Evolutionary conservation across 1,140 invertebrate species (phyloP).

Genomic region (Heliconius hermathena): DNA sequence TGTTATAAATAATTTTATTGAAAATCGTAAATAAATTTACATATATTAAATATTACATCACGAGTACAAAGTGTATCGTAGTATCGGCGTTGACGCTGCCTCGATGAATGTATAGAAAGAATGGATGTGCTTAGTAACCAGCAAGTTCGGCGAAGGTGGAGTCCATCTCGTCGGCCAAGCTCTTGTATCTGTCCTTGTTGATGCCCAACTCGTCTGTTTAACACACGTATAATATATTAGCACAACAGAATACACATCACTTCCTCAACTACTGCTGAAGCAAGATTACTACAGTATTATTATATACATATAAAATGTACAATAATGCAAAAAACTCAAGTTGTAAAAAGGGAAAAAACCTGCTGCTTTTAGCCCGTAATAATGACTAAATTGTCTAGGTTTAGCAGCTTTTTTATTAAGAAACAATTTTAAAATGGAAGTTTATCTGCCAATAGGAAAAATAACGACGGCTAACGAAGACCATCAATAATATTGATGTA

Average conservation of each 20-base stretch:
- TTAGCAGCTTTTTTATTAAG: neutral
- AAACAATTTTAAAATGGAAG: neutral
- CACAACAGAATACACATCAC: neutral
- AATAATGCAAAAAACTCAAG: neutral
- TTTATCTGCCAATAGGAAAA: neutral
- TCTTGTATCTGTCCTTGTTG: constrained; percentile 99
- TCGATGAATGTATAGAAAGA: constrained; percentile 45
- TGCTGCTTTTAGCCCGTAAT: neutral
- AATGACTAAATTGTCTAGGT: neutral
- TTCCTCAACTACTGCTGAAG: neutral
- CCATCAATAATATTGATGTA: constrained; percentile 8
- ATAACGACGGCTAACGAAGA: neutral
- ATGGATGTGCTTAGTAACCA: constrained; percentile 85
- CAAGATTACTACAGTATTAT: neutral
- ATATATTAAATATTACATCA: constrained; percentile 82
- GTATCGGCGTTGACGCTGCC: constrained; percentile 47
- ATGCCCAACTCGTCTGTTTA: constrained; percentile 96
- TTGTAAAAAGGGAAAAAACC: neutral
- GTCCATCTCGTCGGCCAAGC: constrained; percentile 97
- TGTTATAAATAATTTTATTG: constrained; percentile 81
- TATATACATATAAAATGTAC: neutral
- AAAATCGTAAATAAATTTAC: constrained; percentile 82
- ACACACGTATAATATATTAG: constrained; percentile 28
- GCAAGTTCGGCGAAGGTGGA: constrained; percentile 98
- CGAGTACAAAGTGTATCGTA: constrained; percentile 57